These are phyloP conservation scores for Pelagia noctiluca DNA, from an alignment of 30 jellyfish, hydroid and myxozoan genomes.

Conservation along the genomic window DNA sequence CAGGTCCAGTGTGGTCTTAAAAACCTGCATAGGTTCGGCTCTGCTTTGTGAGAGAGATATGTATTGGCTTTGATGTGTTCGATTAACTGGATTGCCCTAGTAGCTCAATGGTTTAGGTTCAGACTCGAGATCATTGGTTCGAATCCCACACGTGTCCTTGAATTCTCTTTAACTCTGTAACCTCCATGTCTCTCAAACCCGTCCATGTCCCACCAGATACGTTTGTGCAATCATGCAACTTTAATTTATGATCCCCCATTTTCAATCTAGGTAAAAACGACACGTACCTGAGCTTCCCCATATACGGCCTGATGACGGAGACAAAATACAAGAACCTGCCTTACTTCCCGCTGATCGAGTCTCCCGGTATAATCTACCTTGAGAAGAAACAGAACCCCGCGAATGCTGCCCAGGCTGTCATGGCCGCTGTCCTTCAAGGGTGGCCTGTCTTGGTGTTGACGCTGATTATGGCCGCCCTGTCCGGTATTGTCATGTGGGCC, in stretches of 20 bases:
- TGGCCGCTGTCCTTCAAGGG: constrained; percentile 96
- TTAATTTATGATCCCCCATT: not conserved
- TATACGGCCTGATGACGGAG: constrained; percentile 92
- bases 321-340: constrained; percentile 91
- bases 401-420: constrained; percentile 87
- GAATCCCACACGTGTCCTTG: no score
- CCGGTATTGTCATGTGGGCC: constrained; percentile 99
- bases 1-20: no score
- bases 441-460: constrained; percentile 99
- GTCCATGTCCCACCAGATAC: no score
- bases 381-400: constrained; percentile 70
- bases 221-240: no score
- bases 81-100: no score
- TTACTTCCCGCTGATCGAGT: constrained; percentile 91
- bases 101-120: no score
- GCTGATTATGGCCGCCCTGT: constrained; percentile 97
- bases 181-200: no score
- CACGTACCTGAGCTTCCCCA: constrained; percentile 83
- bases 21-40: no score
- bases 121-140: no score
- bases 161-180: no score
- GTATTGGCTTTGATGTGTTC: no score
- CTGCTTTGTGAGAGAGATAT: no score
- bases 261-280: constrained; percentile 57
- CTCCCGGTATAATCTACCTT: constrained; percentile 96